phyloP scores from a whole-genome alignment of 2,113 vertebrate species.

The Rhinolophus ferrumequinum region DNA sequence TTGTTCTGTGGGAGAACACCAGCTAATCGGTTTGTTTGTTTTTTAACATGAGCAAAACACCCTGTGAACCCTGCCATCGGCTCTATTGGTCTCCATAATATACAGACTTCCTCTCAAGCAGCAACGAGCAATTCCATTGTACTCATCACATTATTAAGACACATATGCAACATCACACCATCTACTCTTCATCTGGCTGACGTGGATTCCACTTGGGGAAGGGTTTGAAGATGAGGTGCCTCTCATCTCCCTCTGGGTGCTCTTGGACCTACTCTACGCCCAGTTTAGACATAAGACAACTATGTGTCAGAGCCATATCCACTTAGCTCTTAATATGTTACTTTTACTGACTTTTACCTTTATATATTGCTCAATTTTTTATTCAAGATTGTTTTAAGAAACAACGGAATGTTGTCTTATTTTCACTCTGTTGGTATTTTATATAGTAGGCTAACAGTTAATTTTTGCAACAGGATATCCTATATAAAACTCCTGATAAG shows the following conservation, averaged over 20 bases:
- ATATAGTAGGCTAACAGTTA: background rate
- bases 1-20: background rate
- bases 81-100: background rate
- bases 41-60: background rate
- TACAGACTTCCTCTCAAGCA: background rate
- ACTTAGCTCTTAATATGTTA: background rate
- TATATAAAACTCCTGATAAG: slow-evolving; percentile 15
- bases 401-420: background rate
- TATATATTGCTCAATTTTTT: background rate
- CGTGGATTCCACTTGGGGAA: background rate
- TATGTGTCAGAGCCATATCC: background rate
- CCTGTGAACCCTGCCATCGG: background rate
- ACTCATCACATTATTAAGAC: background rate
- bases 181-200: background rate
- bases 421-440: background rate
- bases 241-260: background rate
- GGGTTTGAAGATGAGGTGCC: background rate
- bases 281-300: background rate
- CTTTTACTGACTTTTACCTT: background rate
- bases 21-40: background rate
- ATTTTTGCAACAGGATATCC: background rate
- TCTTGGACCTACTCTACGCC: background rate
- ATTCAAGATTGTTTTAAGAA: slow-evolving; percentile 19
- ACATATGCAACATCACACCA: background rate
- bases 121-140: background rate